Percentiles rank a stretch among this genome's conserved stretches.
Evolutionary conservation across 2,113 vertebrate genomes (phyloP).

Genomic region (Ovis canadensis): DNA sequence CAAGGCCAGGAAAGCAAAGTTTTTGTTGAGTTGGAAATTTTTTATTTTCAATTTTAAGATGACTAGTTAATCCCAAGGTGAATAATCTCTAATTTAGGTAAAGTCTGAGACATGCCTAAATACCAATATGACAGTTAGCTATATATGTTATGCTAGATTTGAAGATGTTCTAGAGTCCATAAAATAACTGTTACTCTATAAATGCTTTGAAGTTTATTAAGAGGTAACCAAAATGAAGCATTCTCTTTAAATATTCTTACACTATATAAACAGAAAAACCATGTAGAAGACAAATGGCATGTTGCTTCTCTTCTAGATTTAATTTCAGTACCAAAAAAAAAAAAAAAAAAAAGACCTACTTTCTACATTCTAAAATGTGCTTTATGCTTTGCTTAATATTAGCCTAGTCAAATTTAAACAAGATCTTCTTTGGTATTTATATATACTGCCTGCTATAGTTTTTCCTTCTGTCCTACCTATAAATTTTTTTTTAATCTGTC

Average conservation of each 20-base stretch:
- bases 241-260: constrained; percentile 59
- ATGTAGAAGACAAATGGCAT: constrained; percentile 22
- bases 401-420: constrained; percentile 35
- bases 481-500: constrained; percentile 62
- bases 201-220: constrained; percentile 25
- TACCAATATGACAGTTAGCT: background rate
- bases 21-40: constrained; percentile 5
- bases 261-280: constrained; percentile 36
- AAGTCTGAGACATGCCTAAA: constrained; percentile 33
- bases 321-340: background rate
- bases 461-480: background rate
- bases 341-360: background rate
- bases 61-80: constrained; percentile 68
- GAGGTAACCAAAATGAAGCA: constrained; percentile 44
- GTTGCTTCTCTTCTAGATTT: constrained; percentile 2
- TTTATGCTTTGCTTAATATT: constrained; percentile 29
- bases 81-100: constrained; percentile 61
- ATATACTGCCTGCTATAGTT: background rate
- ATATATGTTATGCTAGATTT: background rate
- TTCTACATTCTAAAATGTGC: background rate
- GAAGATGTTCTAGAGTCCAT: constrained; percentile 35
- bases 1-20: constrained; percentile 43
- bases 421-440: background rate
- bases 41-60: constrained; percentile 50
- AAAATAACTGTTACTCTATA: constrained; percentile 22